phyloP scores from a whole-genome alignment of 2,888 invertebrate species.

The Drosophila merina region DNA sequence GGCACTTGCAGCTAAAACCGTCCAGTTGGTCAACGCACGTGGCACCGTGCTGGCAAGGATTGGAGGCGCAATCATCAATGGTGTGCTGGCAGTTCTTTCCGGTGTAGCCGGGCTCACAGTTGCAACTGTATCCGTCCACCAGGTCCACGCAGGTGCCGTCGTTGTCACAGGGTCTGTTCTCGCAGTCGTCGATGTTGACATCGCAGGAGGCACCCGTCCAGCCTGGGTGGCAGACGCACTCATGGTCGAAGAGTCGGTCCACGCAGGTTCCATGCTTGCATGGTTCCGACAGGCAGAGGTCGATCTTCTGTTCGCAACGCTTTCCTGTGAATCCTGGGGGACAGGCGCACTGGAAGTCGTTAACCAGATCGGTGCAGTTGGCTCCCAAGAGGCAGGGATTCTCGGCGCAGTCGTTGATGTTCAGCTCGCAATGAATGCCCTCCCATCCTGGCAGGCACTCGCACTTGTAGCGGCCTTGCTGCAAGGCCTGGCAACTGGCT shows the following conservation, averaged over 20 bases:
- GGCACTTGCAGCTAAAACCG: constrained; percentile 95
- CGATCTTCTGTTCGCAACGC: constrained; percentile 97
- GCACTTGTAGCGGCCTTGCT: constrained; percentile 96
- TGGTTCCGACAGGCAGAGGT: constrained; percentile 94
- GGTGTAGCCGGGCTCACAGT: constrained; percentile 96
- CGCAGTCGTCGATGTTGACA: constrained; percentile 95
- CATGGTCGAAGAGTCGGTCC: constrained; percentile 93
- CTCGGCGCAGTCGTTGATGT: constrained; percentile 96
- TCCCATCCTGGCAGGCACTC: constrained; percentile 99
- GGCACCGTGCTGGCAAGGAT: constrained; percentile 96
- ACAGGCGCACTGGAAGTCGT: constrained; percentile 97
- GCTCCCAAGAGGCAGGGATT: constrained; percentile 95
- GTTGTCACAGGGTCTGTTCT: constrained; percentile 94
- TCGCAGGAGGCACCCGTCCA: constrained; percentile 95
- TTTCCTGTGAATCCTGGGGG: constrained; percentile 98
- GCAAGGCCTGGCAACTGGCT: constrained; percentile 93
- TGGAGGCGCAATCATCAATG: constrained; percentile 94
- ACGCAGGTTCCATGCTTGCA: constrained; percentile 97
- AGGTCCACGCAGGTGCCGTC: constrained; percentile 95
- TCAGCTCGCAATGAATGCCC: constrained; percentile 96
- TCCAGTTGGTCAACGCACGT: constrained; percentile 94
- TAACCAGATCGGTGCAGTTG: constrained; percentile 96
- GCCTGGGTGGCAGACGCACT: constrained; percentile 96
- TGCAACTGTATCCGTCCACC: constrained; percentile 92
- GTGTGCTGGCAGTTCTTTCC: constrained; percentile 97